These are phyloP conservation scores for Agraylea sexmaculata DNA, from an alignment of 1,140 invertebrate genomes.

Conservation along the genomic window DNA sequence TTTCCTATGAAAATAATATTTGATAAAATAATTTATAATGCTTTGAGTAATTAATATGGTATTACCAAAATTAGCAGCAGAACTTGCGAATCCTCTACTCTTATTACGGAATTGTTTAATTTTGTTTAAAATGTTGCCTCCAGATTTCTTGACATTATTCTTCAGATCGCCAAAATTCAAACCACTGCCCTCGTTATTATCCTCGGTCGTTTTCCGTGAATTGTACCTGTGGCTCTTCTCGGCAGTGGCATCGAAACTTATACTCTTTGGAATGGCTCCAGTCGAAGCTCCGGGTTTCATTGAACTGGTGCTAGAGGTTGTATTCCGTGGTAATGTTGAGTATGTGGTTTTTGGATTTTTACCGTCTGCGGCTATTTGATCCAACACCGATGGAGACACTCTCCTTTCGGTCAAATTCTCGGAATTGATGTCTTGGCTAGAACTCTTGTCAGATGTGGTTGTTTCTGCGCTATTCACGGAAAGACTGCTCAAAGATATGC, in stretches of 20 bases:
- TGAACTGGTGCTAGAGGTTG: constrained; percentile 15
- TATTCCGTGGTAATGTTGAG: constrained; percentile 16
- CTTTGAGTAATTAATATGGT: too few relatives aligned
- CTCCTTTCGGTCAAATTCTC: constrained; percentile 36
- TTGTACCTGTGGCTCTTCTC: constrained; percentile 63
- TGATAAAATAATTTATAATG: too few relatives aligned
- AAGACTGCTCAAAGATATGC: constrained; percentile 34
- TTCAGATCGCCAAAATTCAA: constrained; percentile 37
- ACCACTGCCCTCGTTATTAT: constrained; percentile 21
- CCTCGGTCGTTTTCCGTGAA: constrained; percentile 12
- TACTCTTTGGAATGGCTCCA: constrained; percentile 82
- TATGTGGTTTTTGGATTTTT: constrained; percentile 23
- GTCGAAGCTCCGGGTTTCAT: constrained; percentile 51
- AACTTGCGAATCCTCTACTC: constrained; percentile 22
- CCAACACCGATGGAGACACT: constrained; percentile 29
- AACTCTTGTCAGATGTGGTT: constrained; percentile 34
- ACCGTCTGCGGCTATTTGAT: constrained; percentile 24
- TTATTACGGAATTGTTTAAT: constrained; percentile 39
- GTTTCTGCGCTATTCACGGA: constrained; percentile 36
- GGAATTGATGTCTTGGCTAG: constrained; percentile 37
- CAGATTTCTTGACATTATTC: constrained; percentile 38
- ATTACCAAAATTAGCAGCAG: constrained; percentile 13
- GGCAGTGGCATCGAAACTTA: constrained; percentile 83
- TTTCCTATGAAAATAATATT: too few relatives aligned
- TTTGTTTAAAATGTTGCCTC: constrained; percentile 36